Evolutionary conservation across 2,113 vertebrate species (phyloP).

Genomic region (Hydrochoerus hydrochaeris): DNA sequence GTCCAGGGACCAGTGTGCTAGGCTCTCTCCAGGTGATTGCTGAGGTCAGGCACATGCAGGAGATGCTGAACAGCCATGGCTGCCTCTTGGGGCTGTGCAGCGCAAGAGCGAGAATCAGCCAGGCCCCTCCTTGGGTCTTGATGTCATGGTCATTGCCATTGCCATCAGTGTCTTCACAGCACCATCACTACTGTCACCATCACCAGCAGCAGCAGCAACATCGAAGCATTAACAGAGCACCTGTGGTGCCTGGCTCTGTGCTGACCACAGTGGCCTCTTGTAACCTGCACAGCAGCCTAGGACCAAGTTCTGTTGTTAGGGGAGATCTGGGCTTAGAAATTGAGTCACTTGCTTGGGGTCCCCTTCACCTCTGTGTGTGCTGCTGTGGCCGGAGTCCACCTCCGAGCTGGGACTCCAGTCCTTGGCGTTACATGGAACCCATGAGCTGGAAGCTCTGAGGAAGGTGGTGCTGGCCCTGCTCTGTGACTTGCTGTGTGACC

Average conservation of each 20-base stretch:
- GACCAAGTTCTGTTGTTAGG: neutral
- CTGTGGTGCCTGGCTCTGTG: no score
- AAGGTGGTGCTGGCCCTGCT: neutral
- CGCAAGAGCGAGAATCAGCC: neutral
- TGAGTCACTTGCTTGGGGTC: neutral
- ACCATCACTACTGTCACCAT: no score
- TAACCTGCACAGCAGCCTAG: neutral
- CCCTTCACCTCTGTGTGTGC: no score
- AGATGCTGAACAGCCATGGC: fast-evolving
- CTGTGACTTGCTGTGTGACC: neutral
- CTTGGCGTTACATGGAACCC: neutral
- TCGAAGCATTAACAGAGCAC: neutral
- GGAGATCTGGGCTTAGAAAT: neutral
- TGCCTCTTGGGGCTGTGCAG: fast-evolving
- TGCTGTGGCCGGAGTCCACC: neutral
- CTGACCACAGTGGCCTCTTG: neutral
- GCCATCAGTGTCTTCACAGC: neutral
- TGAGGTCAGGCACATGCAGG: fast-evolving
- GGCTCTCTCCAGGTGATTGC: neutral
- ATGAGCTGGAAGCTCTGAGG: neutral
- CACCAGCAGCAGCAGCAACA: neutral
- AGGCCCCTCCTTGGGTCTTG: fast-evolving
- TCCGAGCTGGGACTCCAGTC: neutral
- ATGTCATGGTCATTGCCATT: neutral
- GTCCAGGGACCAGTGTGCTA: neutral